These are phyloP conservation scores for Crocuta crocuta DNA, from an alignment of 2,113 vertebrate genomes.

Conservation along the genomic window DNA sequence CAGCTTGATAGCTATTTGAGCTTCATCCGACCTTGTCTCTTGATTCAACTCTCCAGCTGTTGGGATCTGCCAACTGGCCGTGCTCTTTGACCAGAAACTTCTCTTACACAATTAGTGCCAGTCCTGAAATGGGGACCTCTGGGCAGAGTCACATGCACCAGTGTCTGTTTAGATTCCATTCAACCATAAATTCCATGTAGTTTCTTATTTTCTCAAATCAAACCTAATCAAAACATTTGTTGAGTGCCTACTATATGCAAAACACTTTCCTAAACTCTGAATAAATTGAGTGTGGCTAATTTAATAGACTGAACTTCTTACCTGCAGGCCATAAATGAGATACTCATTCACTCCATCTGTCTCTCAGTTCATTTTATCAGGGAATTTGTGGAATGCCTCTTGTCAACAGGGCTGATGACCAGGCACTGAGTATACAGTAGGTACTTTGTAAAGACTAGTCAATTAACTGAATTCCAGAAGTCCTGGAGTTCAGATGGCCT, in stretches of 20 bases:
- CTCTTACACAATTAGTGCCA: rapidly evolving
- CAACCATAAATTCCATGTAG: neutral
- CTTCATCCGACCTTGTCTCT: neutral
- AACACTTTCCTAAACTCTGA: neutral
- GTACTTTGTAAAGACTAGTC: neutral
- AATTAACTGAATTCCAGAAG: neutral
- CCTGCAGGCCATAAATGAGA: rapidly evolving
- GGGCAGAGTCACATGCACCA: rapidly evolving
- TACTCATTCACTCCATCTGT: neutral
- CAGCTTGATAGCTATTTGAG: neutral
- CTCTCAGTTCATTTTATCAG: neutral
- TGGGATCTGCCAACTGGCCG: neutral
- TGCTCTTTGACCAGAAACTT: neutral
- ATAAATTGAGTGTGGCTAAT: neutral
- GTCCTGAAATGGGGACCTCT: neutral
- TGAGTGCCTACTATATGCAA: neutral
- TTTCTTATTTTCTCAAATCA: constrained; percentile 28
- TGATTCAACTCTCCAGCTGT: neutral
- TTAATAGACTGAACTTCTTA: neutral
- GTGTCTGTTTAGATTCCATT: neutral
- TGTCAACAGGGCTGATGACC: neutral
- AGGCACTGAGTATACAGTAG: neutral
- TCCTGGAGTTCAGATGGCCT: neutral
- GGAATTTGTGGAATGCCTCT: neutral
- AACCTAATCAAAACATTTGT: neutral